These are phyloP conservation scores for Cuniculus paca DNA, from an alignment of 2,797 vertebrate genomes.

Conservation along the genomic window DNA sequence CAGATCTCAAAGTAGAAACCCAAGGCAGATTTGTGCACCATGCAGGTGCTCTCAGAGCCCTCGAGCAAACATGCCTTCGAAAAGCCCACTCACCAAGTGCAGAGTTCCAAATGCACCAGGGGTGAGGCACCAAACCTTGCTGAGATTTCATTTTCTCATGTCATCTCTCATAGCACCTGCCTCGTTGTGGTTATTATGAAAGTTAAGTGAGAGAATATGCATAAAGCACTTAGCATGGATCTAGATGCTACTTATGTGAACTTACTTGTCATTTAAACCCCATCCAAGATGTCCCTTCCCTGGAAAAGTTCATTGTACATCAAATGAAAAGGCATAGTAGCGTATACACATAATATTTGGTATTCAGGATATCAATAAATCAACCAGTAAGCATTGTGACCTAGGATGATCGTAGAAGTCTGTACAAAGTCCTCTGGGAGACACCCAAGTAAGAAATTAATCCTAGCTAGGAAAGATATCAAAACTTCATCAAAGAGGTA, in stretches of 20 bases:
- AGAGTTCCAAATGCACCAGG: background rate
- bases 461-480: background rate
- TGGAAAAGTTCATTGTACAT: background rate
- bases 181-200: background rate
- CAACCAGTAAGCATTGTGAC: background rate
- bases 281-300: background rate
- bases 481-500: background rate
- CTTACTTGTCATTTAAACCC: background rate
- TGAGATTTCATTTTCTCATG: background rate
- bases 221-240: background rate
- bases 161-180: background rate
- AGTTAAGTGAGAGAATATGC: background rate
- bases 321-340: background rate
- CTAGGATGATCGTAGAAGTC: background rate
- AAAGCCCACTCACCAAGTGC: background rate
- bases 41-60: accelerated
- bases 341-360: background rate
- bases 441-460: background rate
- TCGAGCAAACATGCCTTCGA: background rate
- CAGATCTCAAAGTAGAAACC: background rate
- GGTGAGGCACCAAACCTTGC: background rate
- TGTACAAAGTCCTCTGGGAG: background rate
- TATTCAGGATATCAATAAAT: background rate
- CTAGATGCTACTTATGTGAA: background rate
- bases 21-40: background rate